phyloP scores from a whole-genome alignment of 2,888 invertebrate species.

The Habrosyne pyritoides region DNA sequence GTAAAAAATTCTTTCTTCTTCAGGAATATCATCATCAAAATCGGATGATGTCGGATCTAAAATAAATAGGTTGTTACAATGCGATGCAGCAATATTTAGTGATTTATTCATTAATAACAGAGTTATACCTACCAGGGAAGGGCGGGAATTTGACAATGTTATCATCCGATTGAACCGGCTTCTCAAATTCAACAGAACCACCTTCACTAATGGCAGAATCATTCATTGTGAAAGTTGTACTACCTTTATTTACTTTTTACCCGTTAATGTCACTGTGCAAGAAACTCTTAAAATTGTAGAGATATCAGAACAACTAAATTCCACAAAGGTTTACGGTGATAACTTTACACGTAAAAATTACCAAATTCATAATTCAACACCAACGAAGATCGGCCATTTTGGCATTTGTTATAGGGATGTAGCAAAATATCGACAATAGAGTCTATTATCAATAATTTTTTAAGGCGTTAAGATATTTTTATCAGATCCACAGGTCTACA shows the following conservation, averaged over 20 bases:
- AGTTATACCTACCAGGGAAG: constrained; percentile 60
- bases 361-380: constrained; percentile 15
- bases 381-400: constrained; percentile 58
- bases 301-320: background rate
- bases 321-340: background rate
- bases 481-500: too few species aligned
- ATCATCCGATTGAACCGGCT: constrained; percentile 59
- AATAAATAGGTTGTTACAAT: constrained; percentile 25
- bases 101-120: background rate
- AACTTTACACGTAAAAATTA: background rate
- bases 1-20: constrained; percentile 81
- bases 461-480: too few species aligned
- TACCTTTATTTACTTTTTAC: constrained; percentile 18
- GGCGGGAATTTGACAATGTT: constrained; percentile 70
- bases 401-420: constrained; percentile 38
- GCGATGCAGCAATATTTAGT: background rate
- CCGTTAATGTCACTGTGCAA: background rate
- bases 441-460: too few species aligned
- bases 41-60: constrained; percentile 71
- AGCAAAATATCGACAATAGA: too few species aligned
- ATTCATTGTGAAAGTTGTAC: constrained; percentile 55
- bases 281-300: background rate
- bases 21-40: constrained; percentile 80
- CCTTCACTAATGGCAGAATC: constrained; percentile 57
- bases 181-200: constrained; percentile 54